Evolutionary conservation across 2,888 invertebrate genomes (phyloP).

Genomic region (Eurytoma adleriae): DNA sequence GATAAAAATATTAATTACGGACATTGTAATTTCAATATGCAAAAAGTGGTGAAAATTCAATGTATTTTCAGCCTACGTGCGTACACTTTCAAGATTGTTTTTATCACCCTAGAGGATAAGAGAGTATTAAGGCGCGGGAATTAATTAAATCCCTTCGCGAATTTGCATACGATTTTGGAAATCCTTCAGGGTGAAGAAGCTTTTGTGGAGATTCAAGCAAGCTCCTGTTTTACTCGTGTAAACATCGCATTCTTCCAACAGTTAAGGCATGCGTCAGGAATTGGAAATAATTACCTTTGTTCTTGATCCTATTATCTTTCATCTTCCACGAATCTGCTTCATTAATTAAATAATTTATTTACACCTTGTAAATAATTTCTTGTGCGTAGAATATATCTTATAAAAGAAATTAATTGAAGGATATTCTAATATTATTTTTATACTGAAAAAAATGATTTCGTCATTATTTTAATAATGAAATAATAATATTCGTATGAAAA

Average conservation of each 20-base stretch:
- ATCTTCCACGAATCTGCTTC: not conserved
- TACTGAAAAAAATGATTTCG: not conserved
- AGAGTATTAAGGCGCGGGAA: conserved; percentile 64
- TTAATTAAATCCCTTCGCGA: conserved; percentile 74
- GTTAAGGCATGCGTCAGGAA: conserved; percentile 8
- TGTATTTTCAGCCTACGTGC: conserved; percentile 11
- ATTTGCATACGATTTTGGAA: conserved; percentile 70
- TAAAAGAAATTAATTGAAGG: not conserved
- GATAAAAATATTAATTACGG: too few relatives aligned
- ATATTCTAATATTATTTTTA: not conserved
- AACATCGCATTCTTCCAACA: conserved; percentile 33
- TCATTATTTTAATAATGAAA: not conserved
- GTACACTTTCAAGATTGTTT: conserved; percentile 36
- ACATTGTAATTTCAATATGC: too few relatives aligned
- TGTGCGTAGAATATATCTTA: too few relatives aligned
- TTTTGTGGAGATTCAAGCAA: conserved; percentile 70
- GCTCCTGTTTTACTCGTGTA: conserved; percentile 49
- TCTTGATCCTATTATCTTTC: conserved; percentile 7
- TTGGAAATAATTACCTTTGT: conserved; percentile 39
- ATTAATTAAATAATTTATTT: not conserved
- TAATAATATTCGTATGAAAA: not conserved
- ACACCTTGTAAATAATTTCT: not conserved
- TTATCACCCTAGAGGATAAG: conserved; percentile 48
- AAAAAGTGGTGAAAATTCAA: conserved; percentile 16
- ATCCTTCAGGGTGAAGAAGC: conserved; percentile 67